Evolutionary conservation across 2,888 invertebrate species (phyloP).

Genomic region (Phlogophora meticulosa): DNA sequence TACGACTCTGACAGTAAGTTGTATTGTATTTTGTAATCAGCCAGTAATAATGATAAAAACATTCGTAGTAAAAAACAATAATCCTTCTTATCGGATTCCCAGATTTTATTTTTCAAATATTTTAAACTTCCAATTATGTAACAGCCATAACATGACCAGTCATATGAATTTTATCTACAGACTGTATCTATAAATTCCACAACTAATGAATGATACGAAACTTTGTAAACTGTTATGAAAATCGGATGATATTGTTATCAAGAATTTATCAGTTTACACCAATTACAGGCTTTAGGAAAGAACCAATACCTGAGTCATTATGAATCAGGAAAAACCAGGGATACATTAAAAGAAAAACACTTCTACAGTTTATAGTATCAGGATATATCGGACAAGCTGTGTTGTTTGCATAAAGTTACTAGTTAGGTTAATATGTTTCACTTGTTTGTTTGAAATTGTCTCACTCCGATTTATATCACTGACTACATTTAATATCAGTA

Average conservation of each 20-base stretch:
- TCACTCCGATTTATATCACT: neutral
- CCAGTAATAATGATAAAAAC: conserved; percentile 30
- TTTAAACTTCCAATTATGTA: conserved; percentile 1
- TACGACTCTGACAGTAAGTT: neutral
- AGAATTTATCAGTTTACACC: conserved; percentile 7
- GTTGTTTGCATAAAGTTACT: neutral
- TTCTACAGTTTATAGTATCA: neutral
- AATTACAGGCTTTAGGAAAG: conserved; percentile 1
- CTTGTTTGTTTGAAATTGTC: neutral
- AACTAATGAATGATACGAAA: neutral
- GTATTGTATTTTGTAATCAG: conserved; percentile 9
- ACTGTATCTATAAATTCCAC: conserved; percentile 19
- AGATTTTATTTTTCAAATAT: conserved; percentile 8
- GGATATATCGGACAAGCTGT: neutral
- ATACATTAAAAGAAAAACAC: neutral
- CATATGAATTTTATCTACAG: neutral
- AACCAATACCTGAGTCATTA: neutral
- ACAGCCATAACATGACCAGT: conserved; percentile 1
- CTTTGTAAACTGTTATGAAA: neutral
- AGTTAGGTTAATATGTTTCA: neutral
- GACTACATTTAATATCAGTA: neutral
- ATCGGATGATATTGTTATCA: conserved; percentile 10
- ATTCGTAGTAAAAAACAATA: conserved; percentile 19
- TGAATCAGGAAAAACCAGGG: neutral
- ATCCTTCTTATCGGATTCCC: conserved; percentile 15